Base-by-base conservation (phyloP, 2,113 vertebrate genomes). In the Columba janthina region DNA sequence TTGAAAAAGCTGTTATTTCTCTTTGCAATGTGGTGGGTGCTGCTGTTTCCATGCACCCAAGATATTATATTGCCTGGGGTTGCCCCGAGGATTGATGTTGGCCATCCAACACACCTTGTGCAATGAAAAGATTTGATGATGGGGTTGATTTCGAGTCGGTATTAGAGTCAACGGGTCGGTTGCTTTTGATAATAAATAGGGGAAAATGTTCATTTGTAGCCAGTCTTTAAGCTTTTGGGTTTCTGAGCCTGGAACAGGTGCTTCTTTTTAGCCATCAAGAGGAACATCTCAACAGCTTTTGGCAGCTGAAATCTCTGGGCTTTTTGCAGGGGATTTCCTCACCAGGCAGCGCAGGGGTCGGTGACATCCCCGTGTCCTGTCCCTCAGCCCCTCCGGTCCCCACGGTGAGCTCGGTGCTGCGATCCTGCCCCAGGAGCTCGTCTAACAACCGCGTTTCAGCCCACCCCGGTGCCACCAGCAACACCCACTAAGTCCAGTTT, bases 321-420 rank as follows among this genome's bases (percentile, higher is more conserved):
- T 74, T 78, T 46, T 34, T 69, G 32, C 29, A 58, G 24, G 56
- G 66, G 61, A 11, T 65, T 91, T 64, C 36, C 42, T 78, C 16
- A 32, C 36, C 3, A 1, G 44, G 21, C 38, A 57, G 40, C 3
- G 0, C 14, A 31, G 42, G 25, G 17, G 29, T 24, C 10, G 1
- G 7, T 6, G 34, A 5, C 62, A 56, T 61, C 71, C 40, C 17
- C 0, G 2, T 12, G 7, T 31, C 53, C 50, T 40, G 34, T 72
- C 72, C 40, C 40, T 36, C 70, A 70, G 4, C 51, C 16, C 42
- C 14, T 29, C 21, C 86, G 58, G 31, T 72, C 15, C 71, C 58
- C 18, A 10, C 0, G 11, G 12, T 53, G 72, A 57, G 66, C 58
- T 50, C 38, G 10, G 5, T 56, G 70, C 40, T 67, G 53, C 67